Conservation (phyloP, 2,888 invertebrate genomes). For the Leucania comma region DNA sequence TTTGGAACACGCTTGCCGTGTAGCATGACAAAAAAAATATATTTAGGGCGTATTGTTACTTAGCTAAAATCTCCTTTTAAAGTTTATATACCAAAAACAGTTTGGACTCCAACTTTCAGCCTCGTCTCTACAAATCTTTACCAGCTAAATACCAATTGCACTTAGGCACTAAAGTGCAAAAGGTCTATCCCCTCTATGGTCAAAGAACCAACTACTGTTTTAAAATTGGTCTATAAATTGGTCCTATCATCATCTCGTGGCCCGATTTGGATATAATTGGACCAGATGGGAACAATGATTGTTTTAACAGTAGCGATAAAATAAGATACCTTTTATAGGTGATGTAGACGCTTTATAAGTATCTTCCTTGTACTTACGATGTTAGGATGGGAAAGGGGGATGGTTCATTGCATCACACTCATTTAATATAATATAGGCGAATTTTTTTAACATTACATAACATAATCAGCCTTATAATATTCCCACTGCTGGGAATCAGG, state of each 20-base stretch:
- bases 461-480: too few species aligned
- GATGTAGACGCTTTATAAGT: conserved; percentile 21
- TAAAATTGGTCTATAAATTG: conserved; percentile 54
- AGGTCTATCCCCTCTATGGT: conserved; percentile 15
- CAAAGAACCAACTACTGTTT: conserved; percentile 44
- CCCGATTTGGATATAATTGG: conserved; percentile 57
- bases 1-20: too few species aligned
- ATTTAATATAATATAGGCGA: too few species aligned
- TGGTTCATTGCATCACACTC: too few species aligned
- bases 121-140: conserved; percentile 18
- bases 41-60: too few species aligned
- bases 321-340: conserved; percentile 38
- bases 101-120: background rate
- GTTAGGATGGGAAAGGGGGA: conserved; percentile 10
- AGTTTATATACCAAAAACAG: background rate
- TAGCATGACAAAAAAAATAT: too few species aligned
- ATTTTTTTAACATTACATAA: too few species aligned
- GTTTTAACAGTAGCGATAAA: conserved; percentile 54
- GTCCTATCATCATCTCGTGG: conserved; percentile 37
- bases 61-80: too few species aligned
- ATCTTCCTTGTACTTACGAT: conserved; percentile 18
- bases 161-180: conserved; percentile 26
- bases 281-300: conserved; percentile 52
- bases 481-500: too few species aligned
- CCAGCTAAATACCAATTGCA: conserved; percentile 23